Conservation (phyloP, 2,888 invertebrate species). For the Acrocera orbiculus region DNA sequence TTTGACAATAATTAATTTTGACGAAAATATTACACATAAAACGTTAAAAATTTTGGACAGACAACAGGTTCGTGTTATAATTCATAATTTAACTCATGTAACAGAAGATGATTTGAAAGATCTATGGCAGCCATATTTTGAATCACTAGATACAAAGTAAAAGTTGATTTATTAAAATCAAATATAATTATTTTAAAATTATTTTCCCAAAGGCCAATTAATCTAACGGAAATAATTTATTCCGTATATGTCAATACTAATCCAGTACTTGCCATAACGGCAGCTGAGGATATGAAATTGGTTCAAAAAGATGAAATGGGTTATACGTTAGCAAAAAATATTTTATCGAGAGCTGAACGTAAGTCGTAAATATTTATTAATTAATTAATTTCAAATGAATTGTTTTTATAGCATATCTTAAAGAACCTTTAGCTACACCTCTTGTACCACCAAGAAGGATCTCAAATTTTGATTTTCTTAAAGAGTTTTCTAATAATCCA, state of each 20-base stretch:
- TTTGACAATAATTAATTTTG: too few species aligned
- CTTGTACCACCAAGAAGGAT: slow-evolving; percentile 27
- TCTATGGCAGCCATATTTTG: slow-evolving; percentile 11
- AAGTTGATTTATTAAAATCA: too few species aligned
- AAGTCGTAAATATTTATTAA: slow-evolving; percentile 27
- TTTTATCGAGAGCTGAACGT: slow-evolving; percentile 75
- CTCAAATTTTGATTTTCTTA: slow-evolving; percentile 19
- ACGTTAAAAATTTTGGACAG: slow-evolving; percentile 1
- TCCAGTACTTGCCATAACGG: slow-evolving; percentile 62
- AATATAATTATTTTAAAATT: too few species aligned
- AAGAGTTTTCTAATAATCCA: slow-evolving; percentile 25
- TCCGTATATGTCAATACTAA: slow-evolving; percentile 63
- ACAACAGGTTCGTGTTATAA: slow-evolving; percentile 43
- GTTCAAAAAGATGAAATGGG: slow-evolving; percentile 60
- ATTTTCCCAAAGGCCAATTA: too few species aligned
- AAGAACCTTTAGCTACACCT: slow-evolving; percentile 30
- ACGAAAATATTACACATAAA: too few species aligned
- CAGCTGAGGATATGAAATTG: slow-evolving; percentile 68
- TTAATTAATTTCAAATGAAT: not conserved
- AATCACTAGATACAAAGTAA: slow-evolving; percentile 24
- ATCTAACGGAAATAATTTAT: slow-evolving; percentile 49
- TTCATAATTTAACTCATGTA: slow-evolving; percentile 46
- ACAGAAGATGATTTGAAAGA: slow-evolving; percentile 27
- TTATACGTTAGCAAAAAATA: slow-evolving; percentile 52
- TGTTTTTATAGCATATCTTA: slow-evolving; percentile 23